phyloP scores from a whole-genome alignment of 1,140 invertebrate genomes.

The Olivierus martensii region DNA sequence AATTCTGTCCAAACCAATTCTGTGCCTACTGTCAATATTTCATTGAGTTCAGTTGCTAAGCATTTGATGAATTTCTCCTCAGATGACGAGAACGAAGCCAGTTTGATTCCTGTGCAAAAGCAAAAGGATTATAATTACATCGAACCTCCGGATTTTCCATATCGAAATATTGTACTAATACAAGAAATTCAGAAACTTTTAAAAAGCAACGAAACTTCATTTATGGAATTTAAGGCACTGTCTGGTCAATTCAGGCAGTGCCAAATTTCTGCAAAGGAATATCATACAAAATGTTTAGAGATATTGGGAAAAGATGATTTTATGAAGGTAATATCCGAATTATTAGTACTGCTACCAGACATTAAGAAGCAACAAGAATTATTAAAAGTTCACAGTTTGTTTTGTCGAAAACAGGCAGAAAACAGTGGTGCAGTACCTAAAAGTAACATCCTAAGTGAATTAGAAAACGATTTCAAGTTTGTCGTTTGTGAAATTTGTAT shows the following conservation, averaged over 20 bases:
- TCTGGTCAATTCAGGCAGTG: conserved; percentile 61
- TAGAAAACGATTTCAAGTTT: conserved; percentile 27
- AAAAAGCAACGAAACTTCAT: conserved; percentile 42
- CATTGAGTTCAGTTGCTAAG: no score
- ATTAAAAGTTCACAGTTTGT: conserved; percentile 22
- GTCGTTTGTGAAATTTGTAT: conserved; percentile 54
- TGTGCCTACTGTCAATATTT: not conserved
- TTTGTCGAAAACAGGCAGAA: conserved; percentile 10
- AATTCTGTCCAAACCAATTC: no score
- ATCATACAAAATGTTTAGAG: conserved; percentile 54
- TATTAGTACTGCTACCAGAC: conserved; percentile 71
- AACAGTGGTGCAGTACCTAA: conserved; percentile 13
- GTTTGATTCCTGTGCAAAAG: no score
- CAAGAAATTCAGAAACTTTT: conserved; percentile 39
- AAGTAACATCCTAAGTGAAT: conserved; percentile 9
- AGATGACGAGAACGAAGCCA: no score
- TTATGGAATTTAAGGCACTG: conserved; percentile 58
- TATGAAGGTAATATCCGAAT: conserved; percentile 58
- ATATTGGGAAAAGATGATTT: conserved; percentile 51
- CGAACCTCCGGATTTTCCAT: conserved; percentile 51
- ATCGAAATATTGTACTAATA: conserved; percentile 56
- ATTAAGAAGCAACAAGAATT: conserved; percentile 67
- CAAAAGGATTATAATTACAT: conserved; percentile 39
- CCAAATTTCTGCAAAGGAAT: conserved; percentile 48
- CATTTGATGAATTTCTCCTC: no score